Evolutionary conservation across 92 coral and sea anemone species (phyloP), one percentile per base, ranked within the genome.

Genomic region (Umimayanthus chanpuru): DNA sequence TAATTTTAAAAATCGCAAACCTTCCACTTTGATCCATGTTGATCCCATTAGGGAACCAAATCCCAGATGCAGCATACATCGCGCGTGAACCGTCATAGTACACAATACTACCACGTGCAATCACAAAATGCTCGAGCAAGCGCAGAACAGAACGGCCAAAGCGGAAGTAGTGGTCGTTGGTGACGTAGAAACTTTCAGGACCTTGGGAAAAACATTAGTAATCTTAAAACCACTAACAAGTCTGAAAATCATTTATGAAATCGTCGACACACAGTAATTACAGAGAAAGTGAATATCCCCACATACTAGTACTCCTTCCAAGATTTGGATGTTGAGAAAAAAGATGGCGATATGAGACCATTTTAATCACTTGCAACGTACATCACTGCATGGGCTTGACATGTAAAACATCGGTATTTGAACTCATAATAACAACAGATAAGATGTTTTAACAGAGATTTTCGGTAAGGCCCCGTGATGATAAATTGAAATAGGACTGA

Each of bases 111-210:
- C 90, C 73, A 29, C 76, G 30, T 77, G 85, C 75, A 2, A 94
- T 83, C 38, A 95, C n/a, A 20, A 91, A 87, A 5, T 9, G 79
- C 68, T 88, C 88, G 55, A 94, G 30, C 85, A 61, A 15, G 30
- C 92, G 55, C 32, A 91, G 92, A 5, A 85, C 61, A n/a, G 92
- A 77, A 41, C 39, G 61, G 50, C 88, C 92, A 81, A 50, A 85
- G 73, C 91, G 96, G 94, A 91, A 90, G 80, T 90, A 96, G 47
- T 88, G 92, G 85, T 96, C 98, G 80, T 96, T 96, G 47, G 98
- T 93, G 64, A 93, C 95, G 67, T 93, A 96, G 91, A 96, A 96
- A 67, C 91, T 91, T 23, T 95, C 92, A 11, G 92, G 98, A 77
- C 98, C 98, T 96, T 53, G 40, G 90, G 40, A 55, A 56, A 79